Conservation (phyloP, 2,888 invertebrate species). For the Nezara viridula region DNA sequence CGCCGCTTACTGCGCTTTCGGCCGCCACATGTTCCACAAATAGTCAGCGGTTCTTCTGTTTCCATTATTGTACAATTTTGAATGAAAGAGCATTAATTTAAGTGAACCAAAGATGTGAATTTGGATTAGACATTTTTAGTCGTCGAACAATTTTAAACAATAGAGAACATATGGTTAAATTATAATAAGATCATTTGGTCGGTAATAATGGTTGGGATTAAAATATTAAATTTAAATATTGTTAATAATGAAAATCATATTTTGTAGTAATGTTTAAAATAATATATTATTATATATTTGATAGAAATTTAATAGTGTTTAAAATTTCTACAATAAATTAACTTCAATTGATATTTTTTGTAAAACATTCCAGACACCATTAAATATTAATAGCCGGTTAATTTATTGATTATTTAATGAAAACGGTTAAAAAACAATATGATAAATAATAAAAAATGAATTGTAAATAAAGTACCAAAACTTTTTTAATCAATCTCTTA, state of each 20-base stretch:
- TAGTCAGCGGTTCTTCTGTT: constrained; percentile 3
- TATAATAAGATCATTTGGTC: constrained; percentile 2
- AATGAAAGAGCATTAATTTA: not conserved
- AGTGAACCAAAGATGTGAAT: not conserved
- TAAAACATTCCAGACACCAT: not conserved
- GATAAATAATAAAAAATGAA: too few relatives aligned
- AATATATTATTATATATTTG: not conserved
- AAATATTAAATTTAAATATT: not conserved
- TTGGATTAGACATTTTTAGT: constrained; percentile 1
- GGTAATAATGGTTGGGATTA: not conserved
- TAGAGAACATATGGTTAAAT: not conserved
- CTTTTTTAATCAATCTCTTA: too few relatives aligned
- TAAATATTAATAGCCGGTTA: not conserved
- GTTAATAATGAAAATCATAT: not conserved
- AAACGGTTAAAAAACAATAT: too few relatives aligned
- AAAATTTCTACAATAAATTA: too few relatives aligned
- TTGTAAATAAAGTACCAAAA: too few relatives aligned
- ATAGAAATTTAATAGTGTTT: not conserved
- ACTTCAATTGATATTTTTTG: too few relatives aligned
- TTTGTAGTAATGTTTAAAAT: not conserved
- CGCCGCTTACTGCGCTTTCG: not conserved
- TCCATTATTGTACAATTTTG: not conserved
- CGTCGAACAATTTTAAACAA: not conserved
- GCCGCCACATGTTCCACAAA: not conserved
- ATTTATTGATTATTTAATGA: not conserved